Conservation (phyloP, 2,113 vertebrate genomes). For the Peromyscus maniculatus region DNA sequence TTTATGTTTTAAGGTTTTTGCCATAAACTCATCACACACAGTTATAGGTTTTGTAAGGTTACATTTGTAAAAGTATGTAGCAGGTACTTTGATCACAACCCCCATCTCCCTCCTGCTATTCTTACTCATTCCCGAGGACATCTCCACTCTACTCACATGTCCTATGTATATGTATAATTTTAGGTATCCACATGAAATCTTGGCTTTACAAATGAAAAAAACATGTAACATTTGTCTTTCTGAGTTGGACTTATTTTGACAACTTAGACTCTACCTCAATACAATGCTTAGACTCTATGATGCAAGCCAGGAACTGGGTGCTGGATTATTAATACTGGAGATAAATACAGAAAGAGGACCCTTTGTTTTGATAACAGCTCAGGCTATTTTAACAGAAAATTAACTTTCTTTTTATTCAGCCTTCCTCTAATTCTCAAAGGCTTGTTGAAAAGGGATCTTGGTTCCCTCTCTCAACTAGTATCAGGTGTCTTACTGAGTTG, state of each 20-base stretch:
- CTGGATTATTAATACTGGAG: not conserved
- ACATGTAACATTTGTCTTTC: not conserved
- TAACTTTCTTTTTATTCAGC: slow-evolving; percentile 47
- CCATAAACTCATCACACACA: too few relatives aligned
- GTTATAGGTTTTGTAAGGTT: not conserved
- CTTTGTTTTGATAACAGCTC: slow-evolving; percentile 33
- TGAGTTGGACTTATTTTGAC: not conserved
- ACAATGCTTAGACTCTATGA: not conserved
- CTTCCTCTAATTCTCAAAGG: slow-evolving; percentile 52
- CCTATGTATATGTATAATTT: not conserved
- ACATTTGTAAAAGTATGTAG: not conserved
- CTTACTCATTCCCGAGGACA: too few relatives aligned
- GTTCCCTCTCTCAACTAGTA: slow-evolving; percentile 61
- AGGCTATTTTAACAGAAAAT: slow-evolving; percentile 63
- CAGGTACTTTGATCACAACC: not conserved
- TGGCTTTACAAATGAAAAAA: not conserved
- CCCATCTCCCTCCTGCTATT: not conserved
- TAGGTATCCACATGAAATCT: not conserved
- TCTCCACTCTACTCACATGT: not conserved
- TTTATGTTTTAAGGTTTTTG: not conserved
- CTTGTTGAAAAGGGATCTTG: slow-evolving; percentile 67
- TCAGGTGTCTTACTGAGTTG: slow-evolving; percentile 71
- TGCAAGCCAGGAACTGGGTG: slow-evolving; percentile 16
- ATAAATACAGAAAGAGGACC: slow-evolving; percentile 62
- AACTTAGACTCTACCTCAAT: not conserved